Evolutionary conservation across 1,140 invertebrate species (phyloP).

Genomic region (Palaemon carinicauda): DNA sequence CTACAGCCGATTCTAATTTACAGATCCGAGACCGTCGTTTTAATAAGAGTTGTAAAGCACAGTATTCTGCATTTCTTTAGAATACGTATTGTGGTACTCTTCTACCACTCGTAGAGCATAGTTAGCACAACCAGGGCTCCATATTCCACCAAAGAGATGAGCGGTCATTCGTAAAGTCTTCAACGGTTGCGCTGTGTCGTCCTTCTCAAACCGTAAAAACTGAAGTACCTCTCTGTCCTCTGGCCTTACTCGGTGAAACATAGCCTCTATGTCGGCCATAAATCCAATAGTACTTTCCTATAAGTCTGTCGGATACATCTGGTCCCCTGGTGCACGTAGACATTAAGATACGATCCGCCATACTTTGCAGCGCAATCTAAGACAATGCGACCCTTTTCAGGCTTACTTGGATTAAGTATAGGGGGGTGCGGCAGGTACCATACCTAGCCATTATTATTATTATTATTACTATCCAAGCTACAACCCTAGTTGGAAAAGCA

Average conservation of each 20-base stretch:
- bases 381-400: background rate
- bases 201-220: background rate
- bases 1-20: background rate
- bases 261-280: slow-evolving; percentile 6
- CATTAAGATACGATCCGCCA: background rate
- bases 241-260: background rate
- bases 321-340: background rate
- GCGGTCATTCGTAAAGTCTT: background rate
- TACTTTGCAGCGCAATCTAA: background rate
- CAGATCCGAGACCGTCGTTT: background rate
- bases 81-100: background rate
- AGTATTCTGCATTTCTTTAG: background rate
- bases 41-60: background rate
- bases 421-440: slow-evolving; percentile 24
- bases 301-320: background rate
- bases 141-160: background rate
- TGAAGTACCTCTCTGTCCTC: background rate
- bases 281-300: background rate
- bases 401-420: background rate
- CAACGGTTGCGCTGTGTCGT: background rate
- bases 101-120: background rate
- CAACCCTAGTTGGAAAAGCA: too few species aligned
- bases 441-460: background rate
- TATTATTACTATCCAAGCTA: too few species aligned
- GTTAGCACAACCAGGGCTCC: background rate